A percentile compares a stretch with the other conserved stretches of the same genome.
phyloP scores from a whole-genome alignment of 2,888 invertebrate genomes.

The Labia minor region DNA sequence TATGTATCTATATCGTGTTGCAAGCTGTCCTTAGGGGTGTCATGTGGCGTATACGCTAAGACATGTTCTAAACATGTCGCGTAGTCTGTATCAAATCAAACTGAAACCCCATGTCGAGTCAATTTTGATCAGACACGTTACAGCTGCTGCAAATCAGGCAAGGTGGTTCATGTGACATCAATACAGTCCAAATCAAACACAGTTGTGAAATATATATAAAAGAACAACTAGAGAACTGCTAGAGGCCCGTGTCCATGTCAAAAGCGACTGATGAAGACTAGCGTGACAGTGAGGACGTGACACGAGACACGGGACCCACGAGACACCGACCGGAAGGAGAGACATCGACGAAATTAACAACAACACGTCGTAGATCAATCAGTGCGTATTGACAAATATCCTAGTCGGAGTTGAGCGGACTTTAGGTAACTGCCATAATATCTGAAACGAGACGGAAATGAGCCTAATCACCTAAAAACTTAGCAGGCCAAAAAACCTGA shows the following conservation, averaged over 20 bases:
- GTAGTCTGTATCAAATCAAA: neutral
- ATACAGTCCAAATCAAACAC: slow-evolving; percentile 13
- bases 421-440: slow-evolving; percentile 2
- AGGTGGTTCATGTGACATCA: slow-evolving; percentile 9
- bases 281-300: neutral
- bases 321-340: slow-evolving; percentile 4
- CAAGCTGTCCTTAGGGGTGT: slow-evolving; percentile 3
- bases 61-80: neutral
- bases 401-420: slow-evolving; percentile 1
- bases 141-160: slow-evolving; percentile 13
- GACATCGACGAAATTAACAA: slow-evolving; percentile 1
- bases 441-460: slow-evolving; percentile 13
- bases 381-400: slow-evolving; percentile 1
- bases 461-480: slow-evolving; percentile 13
- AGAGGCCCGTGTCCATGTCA: slow-evolving; percentile 13
- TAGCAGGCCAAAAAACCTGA: slow-evolving; percentile 4
- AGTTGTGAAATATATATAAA: neutral
- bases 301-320: slow-evolving; percentile 13
- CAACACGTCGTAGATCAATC: neutral
- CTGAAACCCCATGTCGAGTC: neutral
- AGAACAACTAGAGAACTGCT: neutral
- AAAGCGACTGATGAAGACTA: slow-evolving; percentile 13
- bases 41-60: neutral
- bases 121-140: slow-evolving; percentile 6
- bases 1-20: neutral